Base-by-base conservation (phyloP, 1,140 invertebrate genomes). In the Leptonema lineaticorne region DNA sequence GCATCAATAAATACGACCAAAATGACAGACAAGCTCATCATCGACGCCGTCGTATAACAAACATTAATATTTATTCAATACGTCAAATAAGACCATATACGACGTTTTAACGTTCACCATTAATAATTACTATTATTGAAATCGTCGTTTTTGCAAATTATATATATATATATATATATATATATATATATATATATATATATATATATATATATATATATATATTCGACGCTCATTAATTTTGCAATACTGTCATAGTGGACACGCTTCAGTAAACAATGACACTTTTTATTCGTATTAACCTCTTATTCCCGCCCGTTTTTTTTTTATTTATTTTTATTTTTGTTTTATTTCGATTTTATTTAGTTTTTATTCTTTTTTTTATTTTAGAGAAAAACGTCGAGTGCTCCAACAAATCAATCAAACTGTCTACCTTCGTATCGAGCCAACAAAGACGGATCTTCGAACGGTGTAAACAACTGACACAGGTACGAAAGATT, bases 401-500 rank as follows among this genome's bases (percentile, higher is more conserved):
- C 59, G 65, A 71, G 66, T 71, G 69, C 63, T 71, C 66, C 57
- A 71, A 71, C 70, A 71, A 71, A 71, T 71, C 70, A 71, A 71
- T 71, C 70, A 71, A 68, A 41, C 67, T 71, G 70, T 71, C 70
- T 63, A 46, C 66, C 69, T 68, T 48, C 64, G 57, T 70, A 70
- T 70, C 63, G 37, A 58, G 18, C 62, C 28, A 30, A 67, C 69
- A 56, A 63, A 67, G 64, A 67, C 57, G 59, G 69, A 70, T 70
- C 59, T 45, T 33, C 48, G 46, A 50, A 30, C 63, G 48, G 63
- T 53, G 63, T 66, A 66, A 66, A 66, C 63, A 66, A 59, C 65
- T 46, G 50, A 8, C 50, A 53, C 50, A 26, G 20, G 50, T 53
- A 18, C 57, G n/a, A n/a, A n/a, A n/a, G n/a, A n/a, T n/a, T n/a